phyloP scores from a whole-genome alignment of 2,888 invertebrate genomes.

The Trachelus tabidus region DNA sequence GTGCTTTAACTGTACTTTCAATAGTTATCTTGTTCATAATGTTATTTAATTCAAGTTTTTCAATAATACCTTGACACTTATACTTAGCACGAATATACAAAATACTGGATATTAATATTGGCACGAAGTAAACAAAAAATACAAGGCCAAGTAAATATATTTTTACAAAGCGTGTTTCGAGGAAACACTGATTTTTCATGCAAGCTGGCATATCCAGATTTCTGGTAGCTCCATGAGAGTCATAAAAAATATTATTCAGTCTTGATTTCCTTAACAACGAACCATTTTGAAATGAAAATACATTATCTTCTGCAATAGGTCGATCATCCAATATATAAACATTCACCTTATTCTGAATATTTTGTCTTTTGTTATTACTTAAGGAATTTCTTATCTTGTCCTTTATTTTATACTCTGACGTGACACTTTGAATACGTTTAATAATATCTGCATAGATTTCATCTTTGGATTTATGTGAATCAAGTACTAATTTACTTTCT shows the following conservation, averaged over 20 bases:
- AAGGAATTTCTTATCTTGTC: slow-evolving; percentile 10
- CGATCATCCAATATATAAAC: neutral
- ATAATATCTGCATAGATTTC: slow-evolving; percentile 47
- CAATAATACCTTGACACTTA: slow-evolving; percentile 24
- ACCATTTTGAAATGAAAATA: slow-evolving; percentile 3
- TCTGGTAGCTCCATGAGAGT: slow-evolving; percentile 7
- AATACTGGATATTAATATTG: slow-evolving; percentile 42
- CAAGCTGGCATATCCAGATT: slow-evolving; percentile 13
- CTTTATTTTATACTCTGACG: slow-evolving; percentile 19
- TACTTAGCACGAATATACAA: slow-evolving; percentile 30
- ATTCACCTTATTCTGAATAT: neutral
- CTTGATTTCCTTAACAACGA: neutral
- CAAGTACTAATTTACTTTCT: too few species aligned
- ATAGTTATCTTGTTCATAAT: neutral
- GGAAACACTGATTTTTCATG: slow-evolving; percentile 41
- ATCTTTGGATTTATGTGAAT: slow-evolving; percentile 23
- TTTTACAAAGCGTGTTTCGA: slow-evolving; percentile 49
- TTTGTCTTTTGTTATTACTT: slow-evolving; percentile 5
- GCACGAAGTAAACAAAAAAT: slow-evolving; percentile 50
- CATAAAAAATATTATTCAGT: neutral
- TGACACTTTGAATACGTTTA: slow-evolving; percentile 41
- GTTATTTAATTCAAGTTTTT: slow-evolving; percentile 29
- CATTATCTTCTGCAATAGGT: neutral
- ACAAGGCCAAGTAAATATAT: slow-evolving; percentile 49
- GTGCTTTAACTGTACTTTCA: neutral